Percentiles rank a stretch among this genome's conserved stretches.
Conservation (phyloP, 2,113 vertebrate genomes). For the Pleuronectes platessa region DNA sequence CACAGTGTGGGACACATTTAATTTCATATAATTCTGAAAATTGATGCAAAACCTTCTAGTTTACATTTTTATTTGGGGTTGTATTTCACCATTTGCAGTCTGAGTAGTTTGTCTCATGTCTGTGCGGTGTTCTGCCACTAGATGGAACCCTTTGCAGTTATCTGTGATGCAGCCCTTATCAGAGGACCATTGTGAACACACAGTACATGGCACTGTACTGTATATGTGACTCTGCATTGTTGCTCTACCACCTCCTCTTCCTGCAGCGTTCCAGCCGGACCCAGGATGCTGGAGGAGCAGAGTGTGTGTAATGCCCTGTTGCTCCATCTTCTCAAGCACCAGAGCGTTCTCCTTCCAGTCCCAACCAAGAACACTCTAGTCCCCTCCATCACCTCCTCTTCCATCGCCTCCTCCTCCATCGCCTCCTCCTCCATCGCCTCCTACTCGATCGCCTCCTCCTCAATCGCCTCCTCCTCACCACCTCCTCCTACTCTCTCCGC, state of each 20-base stretch:
- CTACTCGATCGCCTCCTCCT: constrained; percentile 36
- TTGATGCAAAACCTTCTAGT: no score
- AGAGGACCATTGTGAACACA: constrained; percentile 6
- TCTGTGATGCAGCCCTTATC: neutral
- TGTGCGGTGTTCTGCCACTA: constrained; percentile 51
- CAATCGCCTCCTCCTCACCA: constrained; percentile 21
- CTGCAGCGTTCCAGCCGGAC: constrained; percentile 68
- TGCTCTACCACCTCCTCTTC: neutral
- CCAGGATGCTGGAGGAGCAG: constrained; percentile 76
- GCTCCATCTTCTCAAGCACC: constrained; percentile 66
- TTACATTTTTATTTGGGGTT: neutral
- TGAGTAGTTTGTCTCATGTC: neutral
- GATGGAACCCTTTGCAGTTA: constrained; percentile 44
- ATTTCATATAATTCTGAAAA: no score
- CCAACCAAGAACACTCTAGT: neutral
- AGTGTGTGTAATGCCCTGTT: constrained; percentile 69
- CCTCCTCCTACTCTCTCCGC: constrained; percentile 54
- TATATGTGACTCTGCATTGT: neutral
- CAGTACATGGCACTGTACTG: neutral
- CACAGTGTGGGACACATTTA: no score
- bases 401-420: constrained; percentile 36
- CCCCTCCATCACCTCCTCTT: constrained; percentile 8
- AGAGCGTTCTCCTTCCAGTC: constrained; percentile 38
- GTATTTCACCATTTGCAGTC: neutral
- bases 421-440: neutral